These are phyloP conservation scores for Lithobates sylvaticus DNA, from an alignment of 2,797 vertebrate genomes.

Conservation along the genomic window DNA sequence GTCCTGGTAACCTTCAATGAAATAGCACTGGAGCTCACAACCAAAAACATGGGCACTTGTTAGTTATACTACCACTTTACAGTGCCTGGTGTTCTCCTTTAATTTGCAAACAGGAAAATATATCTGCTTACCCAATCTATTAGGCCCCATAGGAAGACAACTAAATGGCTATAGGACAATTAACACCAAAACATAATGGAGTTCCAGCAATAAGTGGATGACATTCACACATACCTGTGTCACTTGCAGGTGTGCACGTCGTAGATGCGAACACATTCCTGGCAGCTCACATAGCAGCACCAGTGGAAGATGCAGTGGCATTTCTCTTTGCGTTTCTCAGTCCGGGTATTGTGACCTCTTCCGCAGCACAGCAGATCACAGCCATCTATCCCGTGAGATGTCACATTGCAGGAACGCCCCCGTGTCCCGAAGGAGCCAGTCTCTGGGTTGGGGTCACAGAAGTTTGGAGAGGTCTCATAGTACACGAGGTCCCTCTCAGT, in stretches of 20 bases:
- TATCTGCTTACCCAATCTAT: too few relatives aligned
- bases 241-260: constrained; percentile 98
- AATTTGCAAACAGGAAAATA: too few relatives aligned
- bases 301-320: constrained; percentile 99
- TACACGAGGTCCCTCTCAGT: constrained; percentile 96
- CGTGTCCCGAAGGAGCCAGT: constrained; percentile 95
- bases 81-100: too few relatives aligned
- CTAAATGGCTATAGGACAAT: too few relatives aligned
- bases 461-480: constrained; percentile 96
- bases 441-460: constrained; percentile 94
- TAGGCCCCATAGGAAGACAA: too few relatives aligned
- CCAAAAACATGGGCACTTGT: too few relatives aligned
- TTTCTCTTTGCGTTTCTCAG: constrained; percentile 96
- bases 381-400: constrained; percentile 96
- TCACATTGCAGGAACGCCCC: constrained; percentile 94
- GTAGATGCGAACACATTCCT: constrained; percentile 93
- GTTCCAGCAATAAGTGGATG: too few relatives aligned
- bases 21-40: too few relatives aligned
- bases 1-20: too few relatives aligned
- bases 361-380: constrained; percentile 97
- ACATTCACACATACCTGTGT: constrained; percentile 55
- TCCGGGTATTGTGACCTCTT: constrained; percentile 95
- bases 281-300: constrained; percentile 98
- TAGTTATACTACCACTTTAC: too few relatives aligned
- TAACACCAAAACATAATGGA: too few relatives aligned